Evolutionary conservation across 2,888 invertebrate genomes (phyloP), one percentile per base, ranked within the genome.

Genomic region (Pristionchus maxplancki): DNA sequence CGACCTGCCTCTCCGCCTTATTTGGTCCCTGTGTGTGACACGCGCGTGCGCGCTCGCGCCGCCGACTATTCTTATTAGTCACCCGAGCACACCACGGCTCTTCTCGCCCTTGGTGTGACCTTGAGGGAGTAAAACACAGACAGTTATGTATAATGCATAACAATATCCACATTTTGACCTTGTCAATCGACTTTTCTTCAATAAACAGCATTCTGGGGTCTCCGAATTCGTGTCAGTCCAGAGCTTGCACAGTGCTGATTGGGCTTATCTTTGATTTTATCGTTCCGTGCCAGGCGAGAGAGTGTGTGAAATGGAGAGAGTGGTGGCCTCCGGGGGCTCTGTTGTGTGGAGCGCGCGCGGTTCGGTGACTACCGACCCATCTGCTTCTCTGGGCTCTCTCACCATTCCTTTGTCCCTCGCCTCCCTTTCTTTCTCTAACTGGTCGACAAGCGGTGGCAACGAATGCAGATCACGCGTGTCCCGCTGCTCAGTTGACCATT

Each of bases 101-200:
- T 64, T 64, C 9, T 28, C 9, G 40, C 37, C 37, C 74, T 64
- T 64, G 1, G 31, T 11, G 20, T 67, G 78, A 78, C 78, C 78
- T 78, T 78, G 78, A 58, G 58, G 50, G 58, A 78, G 20, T 44
- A 78, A 78, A 78, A 48, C 78, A 44, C 78, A 40, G 44, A 2
- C 5, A 31, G 17, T 67, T 67, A 17, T 67, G 74, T 15, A 44
- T 44, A 44, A 78, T 78, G 0, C n/a, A n/a, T n/a, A 31, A 58
- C 9, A 37, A 13, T 34, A n/a, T 62, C 4, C 9, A 84, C 24
- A 44, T 84, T 44, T 78, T 6, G 28, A n/a, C 11, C 34, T 40
- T 17, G 4, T 9, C 11, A 28, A 9, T 37, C 17, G 20, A 28
- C 31, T 67, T 13, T 81, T 81, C 40, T 81, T 9, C 74, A 40